A percentile compares a stretch with the other conserved stretches of the same genome.
Conservation (phyloP, 2,888 invertebrate genomes). For the Lomographa bimaculata region DNA sequence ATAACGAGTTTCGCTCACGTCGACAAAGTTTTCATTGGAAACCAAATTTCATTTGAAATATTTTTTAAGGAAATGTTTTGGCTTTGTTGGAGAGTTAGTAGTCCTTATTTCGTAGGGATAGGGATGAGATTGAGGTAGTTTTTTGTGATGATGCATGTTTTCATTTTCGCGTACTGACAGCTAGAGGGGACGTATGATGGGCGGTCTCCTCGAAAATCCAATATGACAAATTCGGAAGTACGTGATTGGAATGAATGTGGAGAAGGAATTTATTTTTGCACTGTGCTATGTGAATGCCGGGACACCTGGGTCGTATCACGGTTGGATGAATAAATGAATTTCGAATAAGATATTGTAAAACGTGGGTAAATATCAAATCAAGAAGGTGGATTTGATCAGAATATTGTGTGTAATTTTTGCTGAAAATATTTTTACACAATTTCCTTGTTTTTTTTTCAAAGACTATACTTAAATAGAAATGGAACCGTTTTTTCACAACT, state of each 20-base stretch:
- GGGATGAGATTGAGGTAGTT: constrained; percentile 41
- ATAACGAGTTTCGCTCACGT: constrained; percentile 27
- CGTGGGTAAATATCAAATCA: constrained; percentile 33
- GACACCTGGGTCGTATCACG: constrained; percentile 53
- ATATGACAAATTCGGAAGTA: constrained; percentile 82
- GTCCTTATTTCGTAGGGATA: constrained; percentile 36
- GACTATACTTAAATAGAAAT: too few relatives aligned
- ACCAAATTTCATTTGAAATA: constrained; percentile 54
- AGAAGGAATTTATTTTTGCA: constrained; percentile 67
- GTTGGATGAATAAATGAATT: constrained; percentile 51
- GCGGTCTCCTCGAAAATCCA: constrained; percentile 73
- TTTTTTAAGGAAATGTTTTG: constrained; percentile 45
- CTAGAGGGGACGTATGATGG: constrained; percentile 72
- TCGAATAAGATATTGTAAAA: constrained; percentile 45
- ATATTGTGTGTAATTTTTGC: neutral
- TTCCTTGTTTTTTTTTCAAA: too few relatives aligned
- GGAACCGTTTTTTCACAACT: too few relatives aligned
- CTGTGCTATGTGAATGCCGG: constrained; percentile 45
- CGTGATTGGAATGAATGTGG: constrained; percentile 79
- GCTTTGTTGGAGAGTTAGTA: constrained; percentile 27
- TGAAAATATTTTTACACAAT: too few relatives aligned
- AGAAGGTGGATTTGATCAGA: constrained; percentile 16
- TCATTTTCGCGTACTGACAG: constrained; percentile 78
- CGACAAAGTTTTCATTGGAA: constrained; percentile 41
- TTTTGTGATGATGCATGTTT: constrained; percentile 70